These are phyloP conservation scores for Rafetus swinhoei DNA, from an alignment of 2,113 vertebrate genomes.

Conservation along the genomic window DNA sequence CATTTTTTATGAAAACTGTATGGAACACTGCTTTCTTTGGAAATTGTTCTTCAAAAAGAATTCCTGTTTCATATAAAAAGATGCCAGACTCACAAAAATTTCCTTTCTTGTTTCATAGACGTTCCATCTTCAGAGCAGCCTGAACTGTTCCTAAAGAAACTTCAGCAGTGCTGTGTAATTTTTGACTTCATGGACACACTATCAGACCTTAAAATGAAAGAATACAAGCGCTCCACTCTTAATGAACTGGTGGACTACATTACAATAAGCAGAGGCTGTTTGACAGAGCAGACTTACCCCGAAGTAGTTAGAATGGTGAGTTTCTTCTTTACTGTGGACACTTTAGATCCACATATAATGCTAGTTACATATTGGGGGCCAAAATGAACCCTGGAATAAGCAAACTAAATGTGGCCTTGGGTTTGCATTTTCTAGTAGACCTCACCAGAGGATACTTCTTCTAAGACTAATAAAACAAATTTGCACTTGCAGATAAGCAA, in stretches of 20 bases:
- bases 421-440: conserved; percentile 37
- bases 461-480: conserved; percentile 7
- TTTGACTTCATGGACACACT: conserved; percentile 99
- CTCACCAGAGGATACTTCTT: conserved; percentile 42
- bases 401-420: conserved; percentile 60
- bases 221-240: conserved; percentile 99
- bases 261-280: conserved; percentile 98
- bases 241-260: conserved; percentile 99
- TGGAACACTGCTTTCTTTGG: conserved; percentile 72
- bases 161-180: conserved; percentile 99
- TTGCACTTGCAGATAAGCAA: conserved; percentile 48
- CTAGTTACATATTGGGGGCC: conserved; percentile 6
- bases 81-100: conserved; percentile 79
- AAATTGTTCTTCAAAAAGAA: conserved; percentile 76
- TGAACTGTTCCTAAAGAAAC: conserved; percentile 99
- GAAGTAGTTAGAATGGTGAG: conserved; percentile 99
- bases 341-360: conserved; percentile 54
- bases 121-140: conserved; percentile 97
- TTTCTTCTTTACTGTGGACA: conserved; percentile 77
- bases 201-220: conserved; percentile 99
- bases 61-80: conserved; percentile 77
- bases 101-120: conserved; percentile 87
- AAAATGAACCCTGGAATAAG: conserved; percentile 40
- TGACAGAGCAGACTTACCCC: conserved; percentile 99
- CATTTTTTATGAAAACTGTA: conserved; percentile 69